Base-by-base conservation (phyloP, 2,888 invertebrate genomes). In the Lithosia quadra region DNA sequence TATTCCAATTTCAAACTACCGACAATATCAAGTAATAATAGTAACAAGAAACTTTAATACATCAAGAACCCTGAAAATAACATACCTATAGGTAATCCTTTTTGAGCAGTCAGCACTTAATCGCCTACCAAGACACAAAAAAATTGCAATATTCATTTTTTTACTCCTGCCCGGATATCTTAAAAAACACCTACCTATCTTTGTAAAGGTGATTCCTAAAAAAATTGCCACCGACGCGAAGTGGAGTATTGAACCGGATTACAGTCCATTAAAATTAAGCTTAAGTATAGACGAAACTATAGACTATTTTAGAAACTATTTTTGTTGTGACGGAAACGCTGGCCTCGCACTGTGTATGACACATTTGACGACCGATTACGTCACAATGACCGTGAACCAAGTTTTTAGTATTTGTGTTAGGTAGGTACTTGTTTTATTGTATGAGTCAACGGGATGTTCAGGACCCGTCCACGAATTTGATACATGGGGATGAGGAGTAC, bases 341-440 rank as follows among this genome's bases (percentile, higher is more conserved):
- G 88, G 83, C 90, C 88, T 89, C 88, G 86, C 61, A 57, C 70
- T 57, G 55, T 68, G 71, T 75, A 80, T 86, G 81, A 84, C 82
- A 86, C 80, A 75, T 79, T 68, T 67, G 65, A 69, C 76, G 64
- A 33, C 64, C 34, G n/a, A 8, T 57, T 28, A 64, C 57, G 28
- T 39, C 39, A 56, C 24, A 28, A n/a, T 36, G 64, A n/a, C 39
- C 33, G 33, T 63, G 62, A 53, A 63, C 28, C 18, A n/a, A 22
- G 24, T 24, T 56, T 15, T 24, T 28, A n/a, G 28, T 28, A 28
- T 28, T 28, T 28, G 28, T 28, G 5, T 28, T 4, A n/a, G n/a
- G 43, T 33, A 33, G 8, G 11, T 18, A n/a, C 21, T 28, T 24
- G 28, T 28, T 24, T 61, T 61, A 22, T 24, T 18, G 49, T 36